Evolutionary conservation across 2,888 invertebrate genomes (phyloP), one percentile per base, ranked within the genome.

Genomic region (Allacma fusca): DNA sequence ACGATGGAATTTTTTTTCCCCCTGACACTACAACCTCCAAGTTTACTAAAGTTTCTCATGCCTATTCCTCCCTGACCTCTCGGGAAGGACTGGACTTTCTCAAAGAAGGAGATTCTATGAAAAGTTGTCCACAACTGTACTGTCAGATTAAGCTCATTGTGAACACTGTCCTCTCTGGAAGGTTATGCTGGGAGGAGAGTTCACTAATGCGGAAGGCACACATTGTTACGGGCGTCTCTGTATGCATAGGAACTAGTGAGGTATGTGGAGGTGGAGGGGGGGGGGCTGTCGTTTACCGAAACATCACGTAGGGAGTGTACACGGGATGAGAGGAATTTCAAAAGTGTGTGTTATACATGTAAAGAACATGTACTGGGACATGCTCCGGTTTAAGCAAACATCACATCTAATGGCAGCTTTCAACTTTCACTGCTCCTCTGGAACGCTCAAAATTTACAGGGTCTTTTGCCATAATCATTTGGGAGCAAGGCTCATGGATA

Each of bases 61-160:
- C 7, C 13, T 13, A 13, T 50, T 50, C 19, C 4, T 50, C 50
- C 50, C 2, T 50, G 19, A 4, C 2, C 50, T 50, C 2, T 5
- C 50, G 1, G 2, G 19, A 13, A 2, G 19, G 50, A 50, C 5
- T 5, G 50, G n/a, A 13, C n/a, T 50, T 16, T 50, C 16, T 50
- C 19, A 16, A 16, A 19, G 16, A 13, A 40, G 40, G 13, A 50
- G 4, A 50, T 50, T 50, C 9, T 12, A 50, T 13, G 50, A 50
- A 50, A 50, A 12, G 50, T 50, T 50, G 50, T 50, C 50, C 50
- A 19, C n/a, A 50, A 16, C 19, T 50, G 50, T 16, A 50, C 50
- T 50, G n/a, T 50, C 16, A 50, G 50, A 50, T 50, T 50, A 50
- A 50, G 50, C 19, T 50, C 50, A 50, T 50, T 50, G 4, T 50